Evolutionary conservation across 2,113 vertebrate genomes (phyloP).

Genomic region (Callionymus lyra): DNA sequence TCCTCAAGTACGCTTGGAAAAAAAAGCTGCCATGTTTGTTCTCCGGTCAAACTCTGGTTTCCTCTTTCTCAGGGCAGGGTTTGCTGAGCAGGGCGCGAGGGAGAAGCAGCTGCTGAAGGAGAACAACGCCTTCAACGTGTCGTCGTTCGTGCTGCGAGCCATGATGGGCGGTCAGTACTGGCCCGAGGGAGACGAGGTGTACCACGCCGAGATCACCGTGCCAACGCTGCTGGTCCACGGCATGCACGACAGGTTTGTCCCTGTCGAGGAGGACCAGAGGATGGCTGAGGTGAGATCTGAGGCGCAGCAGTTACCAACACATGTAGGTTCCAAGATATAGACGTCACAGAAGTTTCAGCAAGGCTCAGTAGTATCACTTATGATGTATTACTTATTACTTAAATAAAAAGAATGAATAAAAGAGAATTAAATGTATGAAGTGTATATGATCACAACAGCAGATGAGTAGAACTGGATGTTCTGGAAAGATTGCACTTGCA

Average conservation of each 20-base stretch:
- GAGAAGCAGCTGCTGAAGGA: slow-evolving; percentile 92
- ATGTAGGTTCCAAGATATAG: too few species aligned
- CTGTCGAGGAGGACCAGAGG: slow-evolving; percentile 89
- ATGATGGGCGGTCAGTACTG: slow-evolving; percentile 99
- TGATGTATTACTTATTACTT: too few species aligned
- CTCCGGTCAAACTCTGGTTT: background rate
- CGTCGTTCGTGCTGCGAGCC: slow-evolving; percentile 88
- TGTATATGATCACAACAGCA: too few species aligned
- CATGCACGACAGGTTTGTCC: slow-evolving; percentile 92
- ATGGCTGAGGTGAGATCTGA: slow-evolving; percentile 82
- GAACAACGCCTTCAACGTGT: slow-evolving; percentile 91
- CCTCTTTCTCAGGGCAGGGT: slow-evolving; percentile 54
- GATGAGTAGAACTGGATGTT: too few species aligned
- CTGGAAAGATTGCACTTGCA: too few species aligned
- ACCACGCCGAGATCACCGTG: slow-evolving; percentile 88
- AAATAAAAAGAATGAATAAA: too few species aligned
- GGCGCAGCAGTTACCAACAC: background rate
- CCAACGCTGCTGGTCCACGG: slow-evolving; percentile 88
- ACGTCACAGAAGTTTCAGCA: too few species aligned
- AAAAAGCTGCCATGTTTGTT: background rate
- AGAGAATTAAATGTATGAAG: too few species aligned
- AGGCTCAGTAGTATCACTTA: too few species aligned
- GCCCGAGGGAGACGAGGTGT: slow-evolving; percentile 93
- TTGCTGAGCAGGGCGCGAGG: slow-evolving; percentile 73
- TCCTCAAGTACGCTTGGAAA: slow-evolving; percentile 78